A percentile compares a stretch with the other conserved stretches of the same genome.
These are phyloP conservation scores for Eulemur coronatus DNA, from an alignment of 2,797 vertebrate genomes.

Conservation along the genomic window DNA sequence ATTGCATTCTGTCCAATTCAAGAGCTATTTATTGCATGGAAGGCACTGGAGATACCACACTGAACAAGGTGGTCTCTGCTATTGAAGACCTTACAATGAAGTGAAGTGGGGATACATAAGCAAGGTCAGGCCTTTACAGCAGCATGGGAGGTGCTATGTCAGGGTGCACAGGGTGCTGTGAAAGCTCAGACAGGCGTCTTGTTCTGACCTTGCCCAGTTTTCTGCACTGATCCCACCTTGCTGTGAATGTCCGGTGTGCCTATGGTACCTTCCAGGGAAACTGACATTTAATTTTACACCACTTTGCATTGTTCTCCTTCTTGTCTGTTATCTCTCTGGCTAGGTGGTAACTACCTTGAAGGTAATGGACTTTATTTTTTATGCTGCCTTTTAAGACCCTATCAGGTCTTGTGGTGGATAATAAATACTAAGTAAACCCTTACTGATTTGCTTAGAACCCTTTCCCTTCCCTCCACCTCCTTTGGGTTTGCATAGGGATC, in stretches of 20 bases:
- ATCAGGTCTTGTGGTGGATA: not conserved
- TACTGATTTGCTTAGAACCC: not conserved
- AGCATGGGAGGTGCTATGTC: not conserved
- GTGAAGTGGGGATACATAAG: not conserved
- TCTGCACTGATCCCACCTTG: not conserved
- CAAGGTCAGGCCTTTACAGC: not conserved
- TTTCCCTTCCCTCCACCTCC: not conserved
- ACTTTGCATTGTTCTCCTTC: not conserved
- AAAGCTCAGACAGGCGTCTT: not conserved
- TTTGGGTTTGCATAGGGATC: not conserved
- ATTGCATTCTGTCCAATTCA: not conserved
- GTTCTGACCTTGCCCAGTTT: not conserved
- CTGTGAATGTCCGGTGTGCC: not conserved
- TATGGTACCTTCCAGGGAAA: not conserved
- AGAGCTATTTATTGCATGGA: not conserved
- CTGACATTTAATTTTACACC: not conserved
- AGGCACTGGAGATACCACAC: not conserved
- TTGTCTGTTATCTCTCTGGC: not conserved
- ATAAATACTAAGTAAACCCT: not conserved
- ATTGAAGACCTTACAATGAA: not conserved
- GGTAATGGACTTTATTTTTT: slow-evolving; percentile 15
- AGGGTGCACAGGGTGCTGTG: too few species aligned
- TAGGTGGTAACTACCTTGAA: not conserved
- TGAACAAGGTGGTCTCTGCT: not conserved
- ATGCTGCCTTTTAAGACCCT: not conserved